Base-by-base conservation (phyloP, 1,140 invertebrate species). In the Sinella curviseta region DNA sequence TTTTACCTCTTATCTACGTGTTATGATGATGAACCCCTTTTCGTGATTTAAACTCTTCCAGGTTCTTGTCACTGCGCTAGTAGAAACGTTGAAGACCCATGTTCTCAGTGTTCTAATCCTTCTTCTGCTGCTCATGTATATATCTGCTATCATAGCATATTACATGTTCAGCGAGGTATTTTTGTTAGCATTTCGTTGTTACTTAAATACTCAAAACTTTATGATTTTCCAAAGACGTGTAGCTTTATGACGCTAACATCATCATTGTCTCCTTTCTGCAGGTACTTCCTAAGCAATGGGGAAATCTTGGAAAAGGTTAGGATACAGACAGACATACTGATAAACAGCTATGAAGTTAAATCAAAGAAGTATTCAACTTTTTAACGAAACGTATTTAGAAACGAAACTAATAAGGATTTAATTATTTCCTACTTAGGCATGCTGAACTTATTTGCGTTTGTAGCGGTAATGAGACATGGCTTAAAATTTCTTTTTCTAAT, bases 51-150 rank as follows among this genome's bases (percentile, higher is more conserved):
- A 8, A 8, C 20, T 48, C 8, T 8, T 48, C 20, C 57, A 82
- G 81, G 80, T 83, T 0, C 67, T 83, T 0, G 74, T 83, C 2
- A 54, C 80, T 0, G 82, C 82, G 0, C 48, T 83, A 39, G 78
- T 80, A 3, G 78, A 83, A 57, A 83, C 82, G 4, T 65, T 83
- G 2, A 76, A 77, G 30, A 80, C 76, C 0, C 80, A 83, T 39
- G 80, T 83, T 1, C 74, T 83, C 1, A 81, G 80, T 74, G 80
- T 83, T 2, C 70, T 83, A 3, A 36, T 83, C 1, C 55, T 83
- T 1, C 77, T 83, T 20, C 28, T 81, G 55, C 65, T 83, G 8
- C 55, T 83, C 12, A 33, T 83, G 55, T 83, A 83, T 65, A 79
- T 83, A 26, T 60, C 74, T 0, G 55, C 80, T 0, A 81, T 83